Conservation (phyloP, 2,888 invertebrate species). For the Synergus japonicus region DNA sequence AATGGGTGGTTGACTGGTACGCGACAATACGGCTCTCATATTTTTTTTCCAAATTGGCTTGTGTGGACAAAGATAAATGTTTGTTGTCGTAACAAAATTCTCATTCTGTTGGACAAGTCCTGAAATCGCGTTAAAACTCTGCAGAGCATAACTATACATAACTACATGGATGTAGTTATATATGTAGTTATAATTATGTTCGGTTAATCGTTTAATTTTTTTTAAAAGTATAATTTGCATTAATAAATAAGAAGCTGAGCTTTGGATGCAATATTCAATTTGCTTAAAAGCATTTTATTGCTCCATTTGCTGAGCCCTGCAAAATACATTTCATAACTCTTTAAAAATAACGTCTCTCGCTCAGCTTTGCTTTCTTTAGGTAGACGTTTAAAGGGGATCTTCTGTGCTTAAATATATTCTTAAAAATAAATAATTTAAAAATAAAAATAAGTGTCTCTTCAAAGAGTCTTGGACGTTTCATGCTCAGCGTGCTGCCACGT, state of each 20-base stretch:
- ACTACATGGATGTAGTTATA: neutral
- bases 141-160: neutral
- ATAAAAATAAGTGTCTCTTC: conserved; percentile 18
- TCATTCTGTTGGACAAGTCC: conserved; percentile 3
- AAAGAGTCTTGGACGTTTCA: conserved; percentile 2
- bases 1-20: conserved; percentile 12
- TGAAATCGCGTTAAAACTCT: conserved; percentile 9
- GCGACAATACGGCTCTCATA: conserved; percentile 27
- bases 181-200: no score
- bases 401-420: neutral
- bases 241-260: neutral
- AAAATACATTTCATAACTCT: neutral
- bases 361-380: neutral
- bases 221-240: neutral
- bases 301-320: neutral
- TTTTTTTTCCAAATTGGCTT: conserved; percentile 21
- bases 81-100: conserved; percentile 12
- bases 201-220: neutral
- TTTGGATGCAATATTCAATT: neutral
- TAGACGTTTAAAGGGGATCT: neutral
- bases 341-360: neutral
- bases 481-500: conserved; percentile 3
- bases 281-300: neutral
- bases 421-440: conserved; percentile 31
- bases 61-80: conserved; percentile 22